These are phyloP conservation scores for Brachyalestes nurse DNA, from an alignment of 2,797 vertebrate genomes.

Conservation along the genomic window DNA sequence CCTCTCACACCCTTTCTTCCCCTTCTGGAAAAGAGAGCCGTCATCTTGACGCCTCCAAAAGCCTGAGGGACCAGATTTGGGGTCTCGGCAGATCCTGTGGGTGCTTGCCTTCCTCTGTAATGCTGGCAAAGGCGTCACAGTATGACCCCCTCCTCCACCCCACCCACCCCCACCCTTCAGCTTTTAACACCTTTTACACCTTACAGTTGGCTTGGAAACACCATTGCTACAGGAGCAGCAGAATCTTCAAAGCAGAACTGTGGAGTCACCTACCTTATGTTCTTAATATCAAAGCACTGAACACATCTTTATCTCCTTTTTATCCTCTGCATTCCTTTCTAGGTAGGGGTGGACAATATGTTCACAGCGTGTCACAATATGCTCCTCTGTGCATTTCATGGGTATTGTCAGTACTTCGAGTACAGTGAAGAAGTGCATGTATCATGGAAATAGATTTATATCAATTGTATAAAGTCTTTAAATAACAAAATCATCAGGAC, in stretches of 20 bases:
- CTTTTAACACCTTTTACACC: constrained; percentile 46
- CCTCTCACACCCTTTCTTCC: constrained; percentile 60
- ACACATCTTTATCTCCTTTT: not conserved
- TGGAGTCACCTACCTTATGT: constrained; percentile 38
- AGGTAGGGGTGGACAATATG: not conserved
- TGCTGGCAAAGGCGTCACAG: constrained; percentile 19
- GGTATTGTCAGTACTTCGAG: not conserved
- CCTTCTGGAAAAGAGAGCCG: constrained; percentile 35
- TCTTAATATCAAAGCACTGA: constrained; percentile 1
- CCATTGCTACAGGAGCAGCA: not conserved
- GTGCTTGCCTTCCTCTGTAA: constrained; percentile 36
- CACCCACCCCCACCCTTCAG: not conserved
- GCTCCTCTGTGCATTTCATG: not conserved
- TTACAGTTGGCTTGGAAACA: constrained; percentile 32
- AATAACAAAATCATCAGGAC: not conserved
- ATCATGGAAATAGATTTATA: too few relatives aligned
- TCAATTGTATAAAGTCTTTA: not conserved
- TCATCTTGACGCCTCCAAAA: constrained; percentile 62
- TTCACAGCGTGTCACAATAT: not conserved
- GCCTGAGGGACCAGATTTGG: constrained; percentile 8
- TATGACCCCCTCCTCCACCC: too few relatives aligned
- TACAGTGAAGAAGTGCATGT: not conserved
- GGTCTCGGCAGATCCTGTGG: constrained; percentile 30
- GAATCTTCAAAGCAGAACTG: constrained; percentile 14
- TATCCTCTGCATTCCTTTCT: not conserved